Conservation (phyloP, 2,888 invertebrate species). For the Xylota sylvarum region DNA sequence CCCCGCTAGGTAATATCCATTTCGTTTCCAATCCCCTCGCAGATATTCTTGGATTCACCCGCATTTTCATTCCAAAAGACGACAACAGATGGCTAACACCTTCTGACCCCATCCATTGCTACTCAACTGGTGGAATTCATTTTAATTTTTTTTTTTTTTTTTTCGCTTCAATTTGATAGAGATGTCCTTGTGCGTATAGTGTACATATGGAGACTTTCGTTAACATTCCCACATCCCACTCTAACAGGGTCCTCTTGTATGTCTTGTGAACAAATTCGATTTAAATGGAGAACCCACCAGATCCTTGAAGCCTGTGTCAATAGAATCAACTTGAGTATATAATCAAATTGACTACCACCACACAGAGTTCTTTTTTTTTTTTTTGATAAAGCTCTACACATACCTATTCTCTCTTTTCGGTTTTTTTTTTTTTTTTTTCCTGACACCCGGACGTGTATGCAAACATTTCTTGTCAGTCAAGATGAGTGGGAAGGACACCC, state of each 20-base stretch:
- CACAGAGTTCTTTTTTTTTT: no score
- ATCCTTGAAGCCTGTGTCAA: constrained; percentile 44
- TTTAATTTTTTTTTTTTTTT: background rate
- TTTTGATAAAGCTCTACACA: background rate
- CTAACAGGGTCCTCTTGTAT: background rate
- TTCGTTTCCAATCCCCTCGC: no score
- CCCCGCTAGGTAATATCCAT: no score
- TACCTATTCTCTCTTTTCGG: no score
- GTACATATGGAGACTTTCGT: background rate
- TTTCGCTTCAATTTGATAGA: background rate
- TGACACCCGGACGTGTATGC: background rate
- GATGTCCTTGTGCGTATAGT: background rate
- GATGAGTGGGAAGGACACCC: constrained; percentile 7
- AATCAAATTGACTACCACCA: constrained; percentile 49
- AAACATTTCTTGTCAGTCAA: constrained; percentile 24
- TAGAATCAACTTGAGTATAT: constrained; percentile 46
- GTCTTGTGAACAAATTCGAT: constrained; percentile 33
- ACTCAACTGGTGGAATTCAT: background rate
- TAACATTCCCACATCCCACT: constrained; percentile 1
- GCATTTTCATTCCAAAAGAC: no score
- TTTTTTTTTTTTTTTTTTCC: background rate
- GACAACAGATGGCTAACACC: background rate
- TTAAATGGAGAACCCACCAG: constrained; percentile 31
- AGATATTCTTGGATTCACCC: no score
- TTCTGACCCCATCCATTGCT: background rate